Percentiles rank a stretch among this genome's conserved stretches.
phyloP scores from a whole-genome alignment of 2,888 invertebrate species.

The Pilophorus perplexus region DNA sequence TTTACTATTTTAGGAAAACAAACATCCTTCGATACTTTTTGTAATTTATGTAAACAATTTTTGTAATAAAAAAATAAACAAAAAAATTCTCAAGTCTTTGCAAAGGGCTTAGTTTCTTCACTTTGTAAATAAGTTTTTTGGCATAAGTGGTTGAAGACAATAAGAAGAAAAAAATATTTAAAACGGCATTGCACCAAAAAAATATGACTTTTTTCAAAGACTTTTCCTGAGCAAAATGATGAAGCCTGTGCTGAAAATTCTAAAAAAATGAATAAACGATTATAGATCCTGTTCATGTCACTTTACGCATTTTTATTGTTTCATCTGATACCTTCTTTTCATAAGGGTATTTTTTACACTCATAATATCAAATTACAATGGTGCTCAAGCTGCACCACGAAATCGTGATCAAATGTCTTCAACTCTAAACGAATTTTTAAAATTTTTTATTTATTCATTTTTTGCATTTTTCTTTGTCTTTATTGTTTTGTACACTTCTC shows the following conservation, averaged over 20 bases:
- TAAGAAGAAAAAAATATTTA: constrained; percentile 17
- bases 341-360: not conserved
- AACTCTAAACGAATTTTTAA: constrained; percentile 24
- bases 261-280: constrained; percentile 20
- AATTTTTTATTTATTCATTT: constrained; percentile 12
- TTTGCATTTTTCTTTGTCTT: constrained; percentile 5
- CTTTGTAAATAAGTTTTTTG: constrained; percentile 33
- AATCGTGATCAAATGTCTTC: constrained; percentile 33
- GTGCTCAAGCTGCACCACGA: not conserved
- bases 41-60: constrained; percentile 38
- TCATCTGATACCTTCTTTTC: not conserved
- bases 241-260: constrained; percentile 35
- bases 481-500: constrained; percentile 31
- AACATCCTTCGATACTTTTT: constrained; percentile 38
- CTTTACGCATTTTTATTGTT: not conserved
- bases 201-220: constrained; percentile 21
- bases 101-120: constrained; percentile 33
- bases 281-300: not conserved
- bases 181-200: constrained; percentile 34
- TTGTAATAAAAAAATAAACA: constrained; percentile 19
- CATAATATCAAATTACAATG: not conserved
- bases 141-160: constrained; percentile 37
- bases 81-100: constrained; percentile 20
- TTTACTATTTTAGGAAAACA: constrained; percentile 31
- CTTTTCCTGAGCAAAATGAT: constrained; percentile 21